Conservation (phyloP, 2,797 vertebrate genomes). For the Sylvilagus floridanus region DNA sequence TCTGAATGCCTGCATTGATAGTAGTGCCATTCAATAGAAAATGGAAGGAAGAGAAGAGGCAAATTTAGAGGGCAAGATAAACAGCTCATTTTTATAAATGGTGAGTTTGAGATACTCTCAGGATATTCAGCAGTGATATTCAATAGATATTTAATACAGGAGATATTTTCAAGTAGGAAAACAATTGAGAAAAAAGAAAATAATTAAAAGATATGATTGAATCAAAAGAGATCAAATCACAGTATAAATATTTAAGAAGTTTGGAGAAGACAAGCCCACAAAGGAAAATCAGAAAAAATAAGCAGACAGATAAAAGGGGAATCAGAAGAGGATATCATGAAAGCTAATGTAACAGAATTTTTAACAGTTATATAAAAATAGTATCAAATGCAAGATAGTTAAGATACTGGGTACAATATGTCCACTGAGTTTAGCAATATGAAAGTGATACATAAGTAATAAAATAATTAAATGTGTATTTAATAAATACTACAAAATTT, state of each 20-base stretch:
- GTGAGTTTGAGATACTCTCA: neutral
- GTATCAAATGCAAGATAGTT: constrained; percentile 28
- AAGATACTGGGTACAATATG: neutral
- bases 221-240: constrained; percentile 1
- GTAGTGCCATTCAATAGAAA: neutral
- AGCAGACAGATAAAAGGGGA: neutral
- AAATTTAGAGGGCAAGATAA: neutral
- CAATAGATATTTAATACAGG: neutral
- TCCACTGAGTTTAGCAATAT: neutral
- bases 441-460: neutral
- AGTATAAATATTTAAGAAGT: constrained; percentile 10
- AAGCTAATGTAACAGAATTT: constrained; percentile 12
- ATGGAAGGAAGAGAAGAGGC: neutral
- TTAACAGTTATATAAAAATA: neutral
- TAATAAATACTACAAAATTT: constrained; percentile 17
- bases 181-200: neutral
- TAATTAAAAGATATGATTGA: neutral
- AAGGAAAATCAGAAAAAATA: constrained; percentile 12
- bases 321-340: neutral
- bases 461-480: neutral
- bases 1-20: neutral
- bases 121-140: neutral
- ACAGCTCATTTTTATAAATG: neutral
- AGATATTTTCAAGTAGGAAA: neutral
- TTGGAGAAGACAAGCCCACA: neutral